Base-by-base conservation (phyloP, 2,797 vertebrate species). In the Phataginus tricuspis region DNA sequence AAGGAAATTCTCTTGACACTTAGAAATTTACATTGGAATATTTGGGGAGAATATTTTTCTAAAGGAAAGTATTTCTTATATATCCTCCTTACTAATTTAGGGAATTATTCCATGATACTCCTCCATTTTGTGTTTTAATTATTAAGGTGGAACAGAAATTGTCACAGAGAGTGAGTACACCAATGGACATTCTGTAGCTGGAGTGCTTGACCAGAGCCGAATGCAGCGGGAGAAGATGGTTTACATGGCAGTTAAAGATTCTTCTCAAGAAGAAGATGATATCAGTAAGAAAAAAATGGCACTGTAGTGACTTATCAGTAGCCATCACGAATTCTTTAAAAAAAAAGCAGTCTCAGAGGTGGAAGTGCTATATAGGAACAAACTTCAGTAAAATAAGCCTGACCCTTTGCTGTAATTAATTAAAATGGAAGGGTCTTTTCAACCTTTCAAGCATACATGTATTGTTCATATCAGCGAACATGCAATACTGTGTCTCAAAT, bases 231-330 rank as follows among this genome's bases (percentile, higher is more conserved):
- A 99, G 98, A 99, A 99, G 98, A 99, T 99, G 99, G 99, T 99
- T 98, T 99, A 99, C 98, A 99, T 99, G 99, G 99, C 99, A 78
- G 99, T 99, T 88, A 99, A 99, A 98, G 99, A 99, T 98, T 98
- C 98, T 79, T 98, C 98, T 97, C 99, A 99, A 97, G 99, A 99
- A 97, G 99, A 99, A 97, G 99, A 99, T 97, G 99, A 99, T 94
- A 99, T 99, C 96, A 99, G 99, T 99, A 99, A 98, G 99, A 98
- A 97, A 93, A 92, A 86, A 93, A 79, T 92, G 94, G 96, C 75
- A 69, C 89, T 92, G 25, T 66, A 94, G 19, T 95, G 71, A 91
- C 68, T 93, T 83, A 39, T 71, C 31, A 92, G 61, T 88, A 91
- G 16, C 39, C 49, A n/a, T 96, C 34, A 39, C 66, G 16, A 3